phyloP scores from a whole-genome alignment of 2,113 vertebrate species.

The Epinephelus cyanopodus region DNA sequence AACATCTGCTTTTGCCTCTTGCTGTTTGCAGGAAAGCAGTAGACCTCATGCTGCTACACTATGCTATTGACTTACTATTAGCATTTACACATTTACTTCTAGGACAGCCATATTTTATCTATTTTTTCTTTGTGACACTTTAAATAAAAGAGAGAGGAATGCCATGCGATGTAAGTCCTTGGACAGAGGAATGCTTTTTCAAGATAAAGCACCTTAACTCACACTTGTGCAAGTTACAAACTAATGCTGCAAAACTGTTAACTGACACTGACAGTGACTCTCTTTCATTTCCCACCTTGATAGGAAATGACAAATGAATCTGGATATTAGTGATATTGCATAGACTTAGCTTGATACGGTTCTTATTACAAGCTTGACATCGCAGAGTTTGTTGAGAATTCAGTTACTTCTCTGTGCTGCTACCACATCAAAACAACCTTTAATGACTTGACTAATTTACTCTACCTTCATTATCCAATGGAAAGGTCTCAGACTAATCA shows the following conservation, averaged over 20 bases:
- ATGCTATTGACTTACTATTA: background rate
- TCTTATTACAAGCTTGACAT: too few species aligned
- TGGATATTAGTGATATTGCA: background rate
- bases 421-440: constrained; percentile 6
- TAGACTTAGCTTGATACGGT: background rate
- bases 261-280: background rate
- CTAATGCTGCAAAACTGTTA: background rate
- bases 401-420: background rate
- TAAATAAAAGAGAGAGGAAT: background rate
- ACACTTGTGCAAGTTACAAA: background rate
- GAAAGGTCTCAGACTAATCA: background rate
- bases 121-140: background rate
- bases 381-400: background rate
- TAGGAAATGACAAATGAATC: background rate
- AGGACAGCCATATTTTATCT: background rate
- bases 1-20: constrained; percentile 13
- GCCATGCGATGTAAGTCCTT: background rate
- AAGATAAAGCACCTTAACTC: background rate
- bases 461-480: constrained; percentile 23
- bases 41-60: background rate
- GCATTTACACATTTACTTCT: background rate
- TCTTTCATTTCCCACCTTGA: constrained; percentile 7
- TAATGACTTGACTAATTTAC: constrained; percentile 15
- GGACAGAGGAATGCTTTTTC: background rate
- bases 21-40: background rate